Conservation (phyloP, 1,140 invertebrate genomes). For the Lepeophtheirus salmonis region DNA sequence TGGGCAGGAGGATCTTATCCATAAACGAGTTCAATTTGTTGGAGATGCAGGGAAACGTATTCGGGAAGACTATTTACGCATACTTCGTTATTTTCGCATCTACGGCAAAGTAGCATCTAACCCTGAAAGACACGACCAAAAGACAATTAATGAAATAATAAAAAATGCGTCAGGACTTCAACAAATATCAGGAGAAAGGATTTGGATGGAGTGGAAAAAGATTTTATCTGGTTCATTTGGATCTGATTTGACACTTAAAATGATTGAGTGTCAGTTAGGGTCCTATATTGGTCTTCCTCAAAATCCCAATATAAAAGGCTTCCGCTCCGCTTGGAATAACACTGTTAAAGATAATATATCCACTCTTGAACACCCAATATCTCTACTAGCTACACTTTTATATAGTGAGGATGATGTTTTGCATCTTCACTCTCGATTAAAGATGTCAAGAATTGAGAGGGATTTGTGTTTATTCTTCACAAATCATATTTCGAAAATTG, state of each 20-base stretch:
- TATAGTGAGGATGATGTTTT: slow-evolving; percentile 46
- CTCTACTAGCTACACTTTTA: slow-evolving; percentile 47
- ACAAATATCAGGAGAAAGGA: slow-evolving; percentile 78
- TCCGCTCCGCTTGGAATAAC: slow-evolving; percentile 39
- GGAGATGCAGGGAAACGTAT: slow-evolving; percentile 67
- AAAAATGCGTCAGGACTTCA: slow-evolving; percentile 57
- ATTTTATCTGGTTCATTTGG: slow-evolving; percentile 66
- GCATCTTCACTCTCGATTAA: slow-evolving; percentile 49
- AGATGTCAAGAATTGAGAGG: slow-evolving; percentile 66
- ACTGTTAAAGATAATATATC: slow-evolving; percentile 25
- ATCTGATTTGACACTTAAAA: slow-evolving; percentile 48
- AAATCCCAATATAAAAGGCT: slow-evolving; percentile 43
- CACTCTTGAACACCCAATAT: slow-evolving; percentile 43
- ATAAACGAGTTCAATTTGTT: slow-evolving; percentile 64
- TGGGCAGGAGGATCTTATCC: slow-evolving; percentile 74
- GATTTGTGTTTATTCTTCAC: slow-evolving; percentile 61
- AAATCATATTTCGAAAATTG: slow-evolving; percentile 39
- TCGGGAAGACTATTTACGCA: slow-evolving; percentile 87
- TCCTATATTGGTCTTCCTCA: slow-evolving; percentile 56
- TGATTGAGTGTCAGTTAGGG: slow-evolving; percentile 50
- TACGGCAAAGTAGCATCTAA: slow-evolving; percentile 64
- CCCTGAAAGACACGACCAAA: slow-evolving; percentile 49
- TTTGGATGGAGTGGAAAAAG: slow-evolving; percentile 87
- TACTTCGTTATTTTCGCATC: slow-evolving; percentile 85
- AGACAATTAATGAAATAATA: slow-evolving; percentile 55